Evolutionary conservation across 2,888 invertebrate genomes (phyloP), one percentile per base, ranked within the genome.

Genomic region (Acleris emargana): DNA sequence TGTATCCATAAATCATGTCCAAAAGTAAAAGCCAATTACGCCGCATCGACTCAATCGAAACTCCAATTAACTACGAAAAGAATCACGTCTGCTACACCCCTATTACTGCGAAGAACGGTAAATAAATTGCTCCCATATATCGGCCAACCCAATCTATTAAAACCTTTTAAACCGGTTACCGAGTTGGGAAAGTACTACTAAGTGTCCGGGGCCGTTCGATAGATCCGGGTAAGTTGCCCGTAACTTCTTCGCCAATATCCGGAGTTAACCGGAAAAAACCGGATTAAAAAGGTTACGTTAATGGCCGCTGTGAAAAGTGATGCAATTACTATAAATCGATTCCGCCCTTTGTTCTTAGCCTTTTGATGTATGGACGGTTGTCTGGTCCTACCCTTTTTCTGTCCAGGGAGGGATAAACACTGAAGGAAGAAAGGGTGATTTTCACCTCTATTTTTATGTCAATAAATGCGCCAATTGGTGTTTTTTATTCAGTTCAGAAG

Each of bases 301-400:
- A 64, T 64, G 64, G 64, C 17, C 25, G 60, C 60, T 20, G 64
- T 64, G 64, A 64, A 64, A 64, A 64, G 64, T 64, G 64, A 64
- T 64, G 64, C 64, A 64, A 64, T 64, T 64, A 64, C 64, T 64
- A 60, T 64, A 64, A 64, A 64, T 64, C 60, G 64, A 60, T 60
- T 54, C 51, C 51, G 60, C 50, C 59, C 60, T 64, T 64, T 64
- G 64, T 64, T 64, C 64, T 64, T 64, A 58, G 64, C 55, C 50
- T 60, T 62, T 60, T 64, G 64, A 64, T 60, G 60, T 64, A 64
- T 64, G 50, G 64, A 64, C 64, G 55, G 64, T 28, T 64, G 55
- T 64, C 64, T 64, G 58, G 64, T 60, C 45, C 43, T 45, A 60
- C 50, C 64, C 64, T 60, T 64, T 54, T 60, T 60, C 55, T 64